A percentile compares a stretch with the other conserved stretches of the same genome.
Evolutionary conservation across 2,113 vertebrate species (phyloP).

Genomic region (Carassius auratus): DNA sequence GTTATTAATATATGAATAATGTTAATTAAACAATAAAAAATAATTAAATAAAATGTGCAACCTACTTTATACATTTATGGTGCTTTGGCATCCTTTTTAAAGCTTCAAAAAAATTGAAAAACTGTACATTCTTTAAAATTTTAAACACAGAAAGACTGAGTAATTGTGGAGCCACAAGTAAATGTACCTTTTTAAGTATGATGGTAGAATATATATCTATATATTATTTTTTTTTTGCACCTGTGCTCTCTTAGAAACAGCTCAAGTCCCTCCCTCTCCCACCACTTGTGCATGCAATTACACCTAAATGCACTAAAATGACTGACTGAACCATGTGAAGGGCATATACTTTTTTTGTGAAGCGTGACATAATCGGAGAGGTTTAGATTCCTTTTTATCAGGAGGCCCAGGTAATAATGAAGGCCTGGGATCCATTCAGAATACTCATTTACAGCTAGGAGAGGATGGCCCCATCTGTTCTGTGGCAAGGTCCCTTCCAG

Average conservation of each 20-base stretch:
- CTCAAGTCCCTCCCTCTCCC: not conserved
- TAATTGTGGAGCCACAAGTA: not conserved
- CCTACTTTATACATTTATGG: not conserved
- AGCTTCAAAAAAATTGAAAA: not conserved
- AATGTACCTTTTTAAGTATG: constrained; percentile 24
- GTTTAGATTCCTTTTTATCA: constrained; percentile 54
- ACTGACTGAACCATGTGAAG: constrained; percentile 54
- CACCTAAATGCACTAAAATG: constrained; percentile 46
- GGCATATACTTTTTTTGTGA: constrained; percentile 54
- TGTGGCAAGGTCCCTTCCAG: constrained; percentile 61
- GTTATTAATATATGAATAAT: too few relatives aligned
- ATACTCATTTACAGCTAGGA: constrained; percentile 61
- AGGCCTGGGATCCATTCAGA: constrained; percentile 55
- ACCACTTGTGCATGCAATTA: constrained; percentile 46
- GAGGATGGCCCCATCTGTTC: constrained; percentile 62
- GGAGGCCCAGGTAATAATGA: constrained; percentile 50
- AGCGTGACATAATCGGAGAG: constrained; percentile 53
- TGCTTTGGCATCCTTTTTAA: not conserved
- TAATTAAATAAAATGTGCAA: not conserved
- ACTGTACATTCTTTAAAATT: not conserved
- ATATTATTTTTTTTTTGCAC: too few relatives aligned
- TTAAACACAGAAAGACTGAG: not conserved
- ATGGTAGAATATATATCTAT: not conserved
- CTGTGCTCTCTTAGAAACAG: not conserved
- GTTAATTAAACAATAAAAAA: not conserved